Percentiles rank a stretch among this genome's conserved stretches.
These are phyloP conservation scores for Neocloeon triangulifer DNA, from an alignment of 1,140 invertebrate species.

Conservation along the genomic window DNA sequence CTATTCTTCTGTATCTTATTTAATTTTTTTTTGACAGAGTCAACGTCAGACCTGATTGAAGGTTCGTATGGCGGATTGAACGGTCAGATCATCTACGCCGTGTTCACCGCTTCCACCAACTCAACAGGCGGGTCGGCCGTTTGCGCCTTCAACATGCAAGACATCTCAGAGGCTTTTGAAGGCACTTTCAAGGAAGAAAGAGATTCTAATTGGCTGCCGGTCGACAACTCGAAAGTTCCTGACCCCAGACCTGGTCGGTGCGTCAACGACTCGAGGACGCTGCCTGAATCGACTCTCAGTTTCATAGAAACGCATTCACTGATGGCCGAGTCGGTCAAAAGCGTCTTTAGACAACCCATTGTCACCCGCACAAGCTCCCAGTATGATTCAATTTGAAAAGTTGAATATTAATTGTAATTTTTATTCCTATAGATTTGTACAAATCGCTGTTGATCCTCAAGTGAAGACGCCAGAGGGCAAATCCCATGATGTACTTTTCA, in stretches of 20 bases:
- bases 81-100: constrained; percentile 81
- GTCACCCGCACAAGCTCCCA: constrained; percentile 71
- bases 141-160: constrained; percentile 81
- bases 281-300: constrained; percentile 79
- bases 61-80: constrained; percentile 51
- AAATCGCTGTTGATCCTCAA: constrained; percentile 90
- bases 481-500: constrained; percentile 85
- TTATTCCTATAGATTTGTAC: constrained; percentile 70
- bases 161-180: constrained; percentile 83
- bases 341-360: constrained; percentile 72
- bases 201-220: constrained; percentile 87
- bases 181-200: constrained; percentile 92
- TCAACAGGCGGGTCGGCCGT: constrained; percentile 91
- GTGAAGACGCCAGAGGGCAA: constrained; percentile 79
- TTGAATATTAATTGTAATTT: no score
- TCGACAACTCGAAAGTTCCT: constrained; percentile 59
- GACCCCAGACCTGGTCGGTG: constrained; percentile 72
- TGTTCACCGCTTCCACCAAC: constrained; percentile 91
- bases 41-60: constrained; percentile 68
- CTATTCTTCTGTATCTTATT: no score
- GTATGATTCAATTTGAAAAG: no score
- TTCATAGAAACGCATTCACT: constrained; percentile 91
- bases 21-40: constrained; percentile 34
- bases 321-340: constrained; percentile 82
- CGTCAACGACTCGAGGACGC: constrained; percentile 64